A percentile compares a stretch with the other conserved stretches of the same genome.
Evolutionary conservation across 2,888 invertebrate genomes (phyloP).

Genomic region (Pasiphila rectangulata): DNA sequence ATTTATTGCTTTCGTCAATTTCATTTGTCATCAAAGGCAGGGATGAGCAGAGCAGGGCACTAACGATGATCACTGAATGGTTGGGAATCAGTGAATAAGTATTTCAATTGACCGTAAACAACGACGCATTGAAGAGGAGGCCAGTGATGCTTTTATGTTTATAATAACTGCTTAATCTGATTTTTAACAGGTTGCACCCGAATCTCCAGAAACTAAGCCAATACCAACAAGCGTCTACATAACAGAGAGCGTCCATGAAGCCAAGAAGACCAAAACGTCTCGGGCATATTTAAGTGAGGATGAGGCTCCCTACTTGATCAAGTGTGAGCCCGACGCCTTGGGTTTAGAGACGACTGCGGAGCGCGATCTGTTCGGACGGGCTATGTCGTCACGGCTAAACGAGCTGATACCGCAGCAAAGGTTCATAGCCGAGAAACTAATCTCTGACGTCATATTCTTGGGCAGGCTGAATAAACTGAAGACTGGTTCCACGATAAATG

Average conservation of each 20-base stretch:
- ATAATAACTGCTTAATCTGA: too few relatives aligned
- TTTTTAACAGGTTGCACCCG: neutral
- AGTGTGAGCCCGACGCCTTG: neutral
- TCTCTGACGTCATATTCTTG: neutral
- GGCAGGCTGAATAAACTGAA: neutral
- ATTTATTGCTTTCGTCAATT: too few relatives aligned
- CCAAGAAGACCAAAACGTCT: too few relatives aligned
- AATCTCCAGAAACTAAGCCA: neutral
- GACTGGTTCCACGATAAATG: neutral
- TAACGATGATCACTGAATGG: too few relatives aligned
- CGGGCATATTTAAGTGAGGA: neutral
- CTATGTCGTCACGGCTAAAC: neutral
- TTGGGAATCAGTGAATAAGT: too few relatives aligned
- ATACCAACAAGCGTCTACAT: neutral
- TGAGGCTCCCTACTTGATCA: neutral
- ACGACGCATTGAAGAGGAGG: too few relatives aligned
- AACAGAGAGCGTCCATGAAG: neutral
- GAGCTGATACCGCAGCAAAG: neutral
- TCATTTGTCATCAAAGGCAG: too few relatives aligned
- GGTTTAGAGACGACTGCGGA: neutral
- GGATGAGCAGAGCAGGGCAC: too few relatives aligned
- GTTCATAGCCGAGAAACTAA: constrained; percentile 1
- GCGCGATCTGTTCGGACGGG: neutral
- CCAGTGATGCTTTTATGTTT: too few relatives aligned
- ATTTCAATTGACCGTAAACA: too few relatives aligned